A percentile compares a stretch with the other conserved stretches of the same genome.
Evolutionary conservation across 2,113 vertebrate genomes (phyloP).

Genomic region (Falco punctatus): DNA sequence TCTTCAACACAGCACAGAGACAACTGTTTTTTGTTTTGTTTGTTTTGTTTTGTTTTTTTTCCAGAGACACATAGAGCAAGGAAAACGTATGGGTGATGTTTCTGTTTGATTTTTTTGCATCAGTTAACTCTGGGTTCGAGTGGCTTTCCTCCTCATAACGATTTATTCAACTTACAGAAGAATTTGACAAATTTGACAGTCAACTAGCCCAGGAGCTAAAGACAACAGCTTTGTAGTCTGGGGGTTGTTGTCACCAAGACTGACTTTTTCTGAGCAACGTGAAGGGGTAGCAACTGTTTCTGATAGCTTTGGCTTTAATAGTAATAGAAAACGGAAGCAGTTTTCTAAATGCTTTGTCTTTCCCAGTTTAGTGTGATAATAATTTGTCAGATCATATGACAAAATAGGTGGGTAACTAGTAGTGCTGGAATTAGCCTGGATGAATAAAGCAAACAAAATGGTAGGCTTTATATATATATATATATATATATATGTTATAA

Average conservation of each 20-base stretch:
- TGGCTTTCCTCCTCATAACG: background rate
- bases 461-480: accelerated
- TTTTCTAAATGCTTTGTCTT: background rate
- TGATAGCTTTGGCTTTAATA: background rate
- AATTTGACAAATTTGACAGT: background rate
- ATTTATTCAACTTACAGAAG: background rate
- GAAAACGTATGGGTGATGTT: background rate
- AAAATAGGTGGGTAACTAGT: no score
- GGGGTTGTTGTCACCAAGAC: background rate
- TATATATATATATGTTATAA: no score
- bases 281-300: background rate
- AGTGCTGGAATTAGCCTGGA: background rate
- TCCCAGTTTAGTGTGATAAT: background rate
- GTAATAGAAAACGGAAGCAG: background rate
- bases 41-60: background rate
- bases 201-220: background rate
- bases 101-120: background rate
- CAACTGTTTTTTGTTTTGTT: background rate
- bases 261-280: background rate
- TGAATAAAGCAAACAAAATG: background rate
- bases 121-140: background rate
- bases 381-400: background rate
- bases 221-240: background rate
- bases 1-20: background rate
- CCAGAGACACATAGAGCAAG: background rate